A percentile compares a stretch with the other conserved stretches of the same genome.
Conservation (phyloP, 2,113 vertebrate species). For the Percina caprodes region DNA sequence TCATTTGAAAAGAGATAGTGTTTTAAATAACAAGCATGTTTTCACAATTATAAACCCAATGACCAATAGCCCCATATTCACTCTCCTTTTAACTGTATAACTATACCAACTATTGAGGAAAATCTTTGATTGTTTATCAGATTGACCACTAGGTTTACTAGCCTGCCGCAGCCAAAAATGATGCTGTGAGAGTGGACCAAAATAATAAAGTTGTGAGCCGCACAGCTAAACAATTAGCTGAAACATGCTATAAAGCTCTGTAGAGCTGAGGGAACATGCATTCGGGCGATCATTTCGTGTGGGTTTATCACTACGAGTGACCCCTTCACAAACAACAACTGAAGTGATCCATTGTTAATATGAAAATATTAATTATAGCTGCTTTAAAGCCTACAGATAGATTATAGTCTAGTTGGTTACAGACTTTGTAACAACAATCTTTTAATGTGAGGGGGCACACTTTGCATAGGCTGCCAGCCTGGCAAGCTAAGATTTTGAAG, state of each 20-base stretch:
- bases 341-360: not conserved
- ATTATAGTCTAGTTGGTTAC: not conserved
- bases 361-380: not conserved
- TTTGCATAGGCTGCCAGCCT: not conserved
- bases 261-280: no score
- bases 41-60: not conserved
- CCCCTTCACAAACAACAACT: not conserved
- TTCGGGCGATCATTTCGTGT: no score
- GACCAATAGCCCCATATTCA: not conserved
- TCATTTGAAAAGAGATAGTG: constrained; percentile 1
- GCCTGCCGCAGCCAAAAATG: no score
- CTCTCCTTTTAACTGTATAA: not conserved
- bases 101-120: not conserved
- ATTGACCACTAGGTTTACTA: no score
- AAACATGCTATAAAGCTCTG: not conserved
- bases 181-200: no score
- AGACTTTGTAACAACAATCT: not conserved
- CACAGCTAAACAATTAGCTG: not conserved
- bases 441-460: not conserved
- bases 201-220: no score
- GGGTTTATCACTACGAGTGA: not conserved
- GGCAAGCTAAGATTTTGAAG: constrained; percentile 3
- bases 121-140: no score
- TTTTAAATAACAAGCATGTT: constrained; percentile 2
- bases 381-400: not conserved